Base-by-base conservation (phyloP, 2,113 vertebrate genomes). In the Psilopsiagon aymara region DNA sequence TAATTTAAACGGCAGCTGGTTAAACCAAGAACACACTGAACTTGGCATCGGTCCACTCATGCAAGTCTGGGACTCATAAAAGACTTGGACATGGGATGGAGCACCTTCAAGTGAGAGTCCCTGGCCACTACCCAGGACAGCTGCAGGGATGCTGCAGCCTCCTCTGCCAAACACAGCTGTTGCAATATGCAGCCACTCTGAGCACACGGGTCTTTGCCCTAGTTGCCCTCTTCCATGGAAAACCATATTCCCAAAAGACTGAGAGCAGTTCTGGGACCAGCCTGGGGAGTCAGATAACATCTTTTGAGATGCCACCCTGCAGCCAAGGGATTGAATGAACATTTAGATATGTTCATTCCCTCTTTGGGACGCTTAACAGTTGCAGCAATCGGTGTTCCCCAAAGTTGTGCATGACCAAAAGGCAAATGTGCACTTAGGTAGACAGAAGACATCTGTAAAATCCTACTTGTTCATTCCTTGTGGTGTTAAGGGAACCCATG, bases 1-100 rank as follows among this genome's bases (percentile, higher is more conserved):
- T 86, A 81, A 88, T 84, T 95, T 3, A 2, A 70, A 86, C 91
- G 53, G 79, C 88, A 84, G 55, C 77, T 86, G 83, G 76, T 94
- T 81, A 81, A 92, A 77, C 43, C 53, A 69, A 92, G 84, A 95
- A 91, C 67, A 77, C 33, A 47, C 67, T 62, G 92, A 92, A 85
- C 90, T 93, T 93, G 93, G 77, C 85, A 74, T 67, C 1, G 0
- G 14, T 76, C 47, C 78, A 68, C 39, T 86, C 77, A 17, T 39
- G 43, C 41, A 74, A 70, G 85, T 71, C 86, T 95, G 85, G 73
- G 90, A 75, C 47, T 88, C 74, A 9, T 94, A 90, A 95, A 94
- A 86, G 74, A 23, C 67, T 92, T 91, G 92, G 94, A 92, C 12
- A 11, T 0, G 6, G 60, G 79, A 78, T 75, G 92, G 86, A 89